phyloP scores from a whole-genome alignment of 92 coral and sea anemone species.

The Porites lobata region DNA sequence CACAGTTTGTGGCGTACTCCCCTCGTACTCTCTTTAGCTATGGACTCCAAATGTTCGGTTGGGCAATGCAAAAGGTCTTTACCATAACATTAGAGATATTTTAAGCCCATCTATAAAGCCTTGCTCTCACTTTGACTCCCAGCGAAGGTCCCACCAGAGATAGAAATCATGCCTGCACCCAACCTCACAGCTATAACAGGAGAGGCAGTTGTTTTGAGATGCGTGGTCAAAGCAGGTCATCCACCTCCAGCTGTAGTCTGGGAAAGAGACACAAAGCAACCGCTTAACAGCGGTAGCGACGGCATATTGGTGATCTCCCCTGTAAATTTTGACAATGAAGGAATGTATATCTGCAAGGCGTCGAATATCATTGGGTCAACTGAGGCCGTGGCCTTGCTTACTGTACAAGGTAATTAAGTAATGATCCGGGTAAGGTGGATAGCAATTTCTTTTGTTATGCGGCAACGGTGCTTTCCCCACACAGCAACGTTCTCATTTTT shows the following conservation, averaged over 20 bases:
- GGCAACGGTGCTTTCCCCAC: too few species aligned
- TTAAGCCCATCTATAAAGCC: too few species aligned
- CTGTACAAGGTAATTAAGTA: slow-evolving; percentile 64
- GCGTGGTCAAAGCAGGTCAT: slow-evolving; percentile 76
- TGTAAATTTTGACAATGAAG: slow-evolving; percentile 75
- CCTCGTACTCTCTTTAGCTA: too few species aligned
- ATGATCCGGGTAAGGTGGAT: too few species aligned
- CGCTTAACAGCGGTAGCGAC: slow-evolving; percentile 57
- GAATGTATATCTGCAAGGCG: slow-evolving; percentile 87
- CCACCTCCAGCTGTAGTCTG: slow-evolving; percentile 79
- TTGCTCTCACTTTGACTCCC: not conserved
- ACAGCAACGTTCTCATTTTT: too few species aligned
- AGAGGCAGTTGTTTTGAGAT: slow-evolving; percentile 76
- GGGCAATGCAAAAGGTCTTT: too few species aligned
- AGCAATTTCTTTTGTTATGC: too few species aligned
- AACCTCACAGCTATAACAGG: slow-evolving; percentile 80
- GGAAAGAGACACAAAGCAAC: slow-evolving; percentile 59
- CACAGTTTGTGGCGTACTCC: too few species aligned
- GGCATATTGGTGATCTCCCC: slow-evolving; percentile 79
- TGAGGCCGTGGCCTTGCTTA: slow-evolving; percentile 76
- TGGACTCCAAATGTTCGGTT: too few species aligned
- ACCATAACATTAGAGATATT: too few species aligned
- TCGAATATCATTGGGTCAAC: slow-evolving; percentile 76
- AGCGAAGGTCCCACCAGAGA: slow-evolving; percentile 78
- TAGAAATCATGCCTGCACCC: slow-evolving; percentile 83